Percentiles rank a stretch among this genome's conserved stretches.
phyloP scores from a whole-genome alignment of 2,113 vertebrate species.

The Fukomys damarensis region DNA sequence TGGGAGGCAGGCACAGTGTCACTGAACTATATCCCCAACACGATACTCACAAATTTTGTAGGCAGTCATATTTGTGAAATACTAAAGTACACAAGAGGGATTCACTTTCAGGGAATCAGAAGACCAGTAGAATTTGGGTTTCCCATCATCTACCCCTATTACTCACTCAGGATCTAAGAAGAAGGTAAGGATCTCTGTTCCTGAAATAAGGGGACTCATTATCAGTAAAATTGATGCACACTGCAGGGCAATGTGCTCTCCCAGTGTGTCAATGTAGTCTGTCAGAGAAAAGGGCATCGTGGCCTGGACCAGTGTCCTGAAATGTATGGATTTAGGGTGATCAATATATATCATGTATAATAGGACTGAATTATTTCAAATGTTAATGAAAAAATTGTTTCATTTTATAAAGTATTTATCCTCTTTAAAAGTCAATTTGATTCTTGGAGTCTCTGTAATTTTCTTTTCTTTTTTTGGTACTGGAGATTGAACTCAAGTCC shows the following conservation, averaged over 20 bases:
- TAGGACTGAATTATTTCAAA: neutral
- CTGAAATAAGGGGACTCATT: constrained; percentile 8
- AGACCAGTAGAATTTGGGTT: neutral
- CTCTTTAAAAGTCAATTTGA: neutral
- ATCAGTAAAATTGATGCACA: neutral
- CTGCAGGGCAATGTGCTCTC: neutral
- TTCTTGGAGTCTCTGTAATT: neutral
- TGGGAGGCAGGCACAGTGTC: too few relatives aligned
- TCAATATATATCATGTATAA: neutral
- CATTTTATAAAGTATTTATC: neutral
- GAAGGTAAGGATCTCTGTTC: neutral
- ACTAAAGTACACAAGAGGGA: neutral
- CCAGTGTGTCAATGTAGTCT: neutral
- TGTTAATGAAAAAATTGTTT: neutral
- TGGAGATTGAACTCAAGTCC: too few relatives aligned
- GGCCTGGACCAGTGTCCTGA: neutral
- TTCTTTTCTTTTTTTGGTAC: neutral
- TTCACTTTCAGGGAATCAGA: neutral
- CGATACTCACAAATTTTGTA: neutral
- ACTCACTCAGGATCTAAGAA: neutral
- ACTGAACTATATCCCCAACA: too few relatives aligned
- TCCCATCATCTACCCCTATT: neutral
- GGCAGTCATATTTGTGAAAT: neutral
- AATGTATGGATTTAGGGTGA: neutral
- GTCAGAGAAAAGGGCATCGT: neutral